Conservation (phyloP, 2,888 invertebrate genomes). For the Helleia helle region DNA sequence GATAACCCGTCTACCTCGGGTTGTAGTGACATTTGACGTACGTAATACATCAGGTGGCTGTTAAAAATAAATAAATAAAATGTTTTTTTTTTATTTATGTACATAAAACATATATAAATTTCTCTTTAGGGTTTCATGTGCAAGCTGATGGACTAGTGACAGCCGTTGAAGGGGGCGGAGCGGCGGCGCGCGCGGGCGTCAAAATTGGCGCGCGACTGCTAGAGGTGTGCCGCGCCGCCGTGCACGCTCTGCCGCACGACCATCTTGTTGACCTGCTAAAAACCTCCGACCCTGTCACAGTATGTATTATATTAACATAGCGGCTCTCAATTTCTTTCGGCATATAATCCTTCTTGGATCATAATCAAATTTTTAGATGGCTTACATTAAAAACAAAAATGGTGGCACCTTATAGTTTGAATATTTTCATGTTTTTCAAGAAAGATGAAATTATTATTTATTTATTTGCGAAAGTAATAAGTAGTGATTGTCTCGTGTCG, state of each 20-base stretch:
- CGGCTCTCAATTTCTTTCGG: too few species aligned
- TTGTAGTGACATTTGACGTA: too few species aligned
- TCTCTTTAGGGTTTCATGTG: slow-evolving; percentile 90
- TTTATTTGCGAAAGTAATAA: not conserved
- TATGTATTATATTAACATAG: slow-evolving; percentile 66
- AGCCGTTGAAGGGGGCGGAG: slow-evolving; percentile 82
- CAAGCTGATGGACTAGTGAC: slow-evolving; percentile 96
- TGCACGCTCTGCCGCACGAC: slow-evolving; percentile 90
- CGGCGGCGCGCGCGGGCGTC: slow-evolving; percentile 88
- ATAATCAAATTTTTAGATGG: too few species aligned
- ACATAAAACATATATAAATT: too few species aligned
- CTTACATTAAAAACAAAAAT: too few species aligned
- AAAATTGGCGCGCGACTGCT: slow-evolving; percentile 91
- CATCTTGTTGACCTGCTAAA: slow-evolving; percentile 94
- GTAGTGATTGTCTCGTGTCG: too few species aligned
- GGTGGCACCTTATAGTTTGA: too few species aligned
- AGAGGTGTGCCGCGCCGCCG: slow-evolving; percentile 92
- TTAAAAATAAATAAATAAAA: too few species aligned
- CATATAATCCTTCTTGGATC: too few species aligned
- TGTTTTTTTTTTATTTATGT: too few species aligned
- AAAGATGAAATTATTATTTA: not conserved
- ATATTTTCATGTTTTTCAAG: not conserved
- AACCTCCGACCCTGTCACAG: slow-evolving; percentile 90
- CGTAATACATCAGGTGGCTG: too few species aligned
- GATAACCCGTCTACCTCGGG: too few species aligned